phyloP scores from a whole-genome alignment of 2,797 vertebrate genomes.

The Acrossocheilus fasciatus region DNA sequence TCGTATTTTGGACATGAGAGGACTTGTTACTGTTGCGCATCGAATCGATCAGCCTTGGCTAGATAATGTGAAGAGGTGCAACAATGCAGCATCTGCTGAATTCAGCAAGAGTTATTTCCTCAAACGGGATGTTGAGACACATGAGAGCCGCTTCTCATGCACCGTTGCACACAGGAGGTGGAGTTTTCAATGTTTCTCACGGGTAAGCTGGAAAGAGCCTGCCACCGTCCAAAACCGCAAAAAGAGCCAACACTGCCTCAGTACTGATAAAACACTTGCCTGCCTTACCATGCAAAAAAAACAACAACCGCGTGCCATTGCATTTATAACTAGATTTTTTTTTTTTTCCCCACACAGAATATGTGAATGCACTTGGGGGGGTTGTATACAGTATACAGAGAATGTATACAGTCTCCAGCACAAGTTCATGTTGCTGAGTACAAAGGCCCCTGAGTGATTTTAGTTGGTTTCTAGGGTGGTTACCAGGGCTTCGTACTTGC shows the following conservation, averaged over 20 bases:
- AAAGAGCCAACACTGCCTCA: not conserved
- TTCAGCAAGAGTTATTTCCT: slow-evolving; percentile 50
- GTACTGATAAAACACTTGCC: slow-evolving; percentile 15
- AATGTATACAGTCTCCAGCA: not conserved
- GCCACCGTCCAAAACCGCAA: not conserved
- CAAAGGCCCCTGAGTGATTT: not conserved
- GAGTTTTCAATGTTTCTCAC: slow-evolving; percentile 45
- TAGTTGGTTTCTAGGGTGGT: not conserved
- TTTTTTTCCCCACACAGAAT: not conserved
- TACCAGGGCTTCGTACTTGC: not conserved
- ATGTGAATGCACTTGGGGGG: not conserved
- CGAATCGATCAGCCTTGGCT: slow-evolving; percentile 71
- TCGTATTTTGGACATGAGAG: slow-evolving; percentile 64
- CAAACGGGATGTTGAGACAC: slow-evolving; percentile 47
- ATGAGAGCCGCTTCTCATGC: slow-evolving; percentile 27
- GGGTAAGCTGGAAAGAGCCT: slow-evolving; percentile 19
- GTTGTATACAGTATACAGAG: too few species aligned
- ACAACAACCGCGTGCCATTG: not conserved
- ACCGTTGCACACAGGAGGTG: slow-evolving; percentile 16
- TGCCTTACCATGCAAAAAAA: slow-evolving; percentile 1
- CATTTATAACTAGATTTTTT: not conserved
- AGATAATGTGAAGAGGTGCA: slow-evolving; percentile 54
- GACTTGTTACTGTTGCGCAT: slow-evolving; percentile 69
- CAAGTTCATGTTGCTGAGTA: not conserved
- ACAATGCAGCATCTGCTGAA: slow-evolving; percentile 72